Base-by-base conservation (phyloP, 2,888 invertebrate genomes). In the Parthenolecanium corni region DNA sequence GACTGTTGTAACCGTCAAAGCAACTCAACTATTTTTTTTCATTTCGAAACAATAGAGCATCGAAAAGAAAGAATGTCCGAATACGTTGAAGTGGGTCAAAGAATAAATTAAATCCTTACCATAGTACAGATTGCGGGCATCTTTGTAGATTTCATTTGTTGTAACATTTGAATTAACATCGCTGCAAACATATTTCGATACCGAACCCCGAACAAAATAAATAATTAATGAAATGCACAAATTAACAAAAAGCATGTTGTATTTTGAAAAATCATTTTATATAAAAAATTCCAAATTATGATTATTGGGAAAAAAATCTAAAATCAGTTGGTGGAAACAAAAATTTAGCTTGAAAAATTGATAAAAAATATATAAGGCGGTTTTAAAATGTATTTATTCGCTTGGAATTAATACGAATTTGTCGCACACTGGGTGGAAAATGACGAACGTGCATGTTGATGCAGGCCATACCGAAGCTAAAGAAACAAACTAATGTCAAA, bases 141-240 rank as follows among this genome's bases (percentile, higher is more conserved):
- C 61, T 51, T 61, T 49, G 16, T 40, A 49, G 18, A 61, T 61
- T 40, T 61, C 61, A 49, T 61, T 61, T n/a, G 51, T 36, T 18
- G 61, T 49, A 51, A 61, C 47, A 51, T 61, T 61, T 1, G 61
- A 20, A 23, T 51, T 36, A 25, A 51, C 38, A 31, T 51, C 23
- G 40, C 51, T 51, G n/a, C 61, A 61, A 38, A 51, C 23, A 23
- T 23, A 49, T 49, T 49, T 49, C 5, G 38, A 40, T 49, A 16
- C 21, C 12, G 36, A 11, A 16, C 23, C 18, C 21, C 31, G 36
- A 24, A n/a, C 51, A 16, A 49, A 14, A 23, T 23, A 36, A 21
- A 51, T 49, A 12, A 51, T 16, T 36, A 61, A 49, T 38, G 49
- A 16, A 36, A 61, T 14, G 36, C 38, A 61, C 36, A 51, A 23